A percentile compares a stretch with the other conserved stretches of the same genome.
phyloP scores from a whole-genome alignment of 1,140 invertebrate species.

The Eciton burchellii region DNA sequence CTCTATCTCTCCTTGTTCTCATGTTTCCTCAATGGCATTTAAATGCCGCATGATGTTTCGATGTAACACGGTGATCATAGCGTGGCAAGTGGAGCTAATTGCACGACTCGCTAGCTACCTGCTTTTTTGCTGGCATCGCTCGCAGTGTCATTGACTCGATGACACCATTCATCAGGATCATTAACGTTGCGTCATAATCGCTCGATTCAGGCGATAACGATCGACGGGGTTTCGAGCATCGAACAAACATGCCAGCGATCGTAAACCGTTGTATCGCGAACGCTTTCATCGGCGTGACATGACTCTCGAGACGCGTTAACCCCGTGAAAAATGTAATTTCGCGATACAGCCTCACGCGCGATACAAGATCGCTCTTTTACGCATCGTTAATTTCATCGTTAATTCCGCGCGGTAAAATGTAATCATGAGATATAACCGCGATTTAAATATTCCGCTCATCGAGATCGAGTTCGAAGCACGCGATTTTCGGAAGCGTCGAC shows the following conservation, averaged over 20 bases:
- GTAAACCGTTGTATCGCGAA: constrained; percentile 1
- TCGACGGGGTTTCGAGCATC: constrained; percentile 53
- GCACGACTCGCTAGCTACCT: constrained; percentile 51
- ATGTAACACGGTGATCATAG: constrained; percentile 54
- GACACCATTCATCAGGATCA: constrained; percentile 68
- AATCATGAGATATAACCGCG: background rate
- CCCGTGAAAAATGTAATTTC: constrained; percentile 1
- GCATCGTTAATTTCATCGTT: background rate
- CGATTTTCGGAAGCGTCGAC: constrained; percentile 44
- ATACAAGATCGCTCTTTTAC: constrained; percentile 3
- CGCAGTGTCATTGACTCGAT: constrained; percentile 67
- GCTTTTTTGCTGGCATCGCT: constrained; percentile 59
- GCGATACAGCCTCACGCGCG: background rate
- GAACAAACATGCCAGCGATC: constrained; percentile 45
- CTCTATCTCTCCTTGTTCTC: no score
- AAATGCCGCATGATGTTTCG: constrained; percentile 41
- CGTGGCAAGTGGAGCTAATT: constrained; percentile 47
- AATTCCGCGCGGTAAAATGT: no score
- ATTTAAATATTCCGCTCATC: no score
- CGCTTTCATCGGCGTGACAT: constrained; percentile 14
- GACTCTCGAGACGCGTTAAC: background rate
- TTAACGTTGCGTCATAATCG: constrained; percentile 69
- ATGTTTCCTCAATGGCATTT: constrained; percentile 10
- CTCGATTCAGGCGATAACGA: constrained; percentile 50
- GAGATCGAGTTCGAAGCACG: constrained; percentile 15